A percentile compares a stretch with the other conserved stretches of the same genome.
Evolutionary conservation across 2,888 invertebrate genomes (phyloP).

Genomic region (Leucophora obtusa): DNA sequence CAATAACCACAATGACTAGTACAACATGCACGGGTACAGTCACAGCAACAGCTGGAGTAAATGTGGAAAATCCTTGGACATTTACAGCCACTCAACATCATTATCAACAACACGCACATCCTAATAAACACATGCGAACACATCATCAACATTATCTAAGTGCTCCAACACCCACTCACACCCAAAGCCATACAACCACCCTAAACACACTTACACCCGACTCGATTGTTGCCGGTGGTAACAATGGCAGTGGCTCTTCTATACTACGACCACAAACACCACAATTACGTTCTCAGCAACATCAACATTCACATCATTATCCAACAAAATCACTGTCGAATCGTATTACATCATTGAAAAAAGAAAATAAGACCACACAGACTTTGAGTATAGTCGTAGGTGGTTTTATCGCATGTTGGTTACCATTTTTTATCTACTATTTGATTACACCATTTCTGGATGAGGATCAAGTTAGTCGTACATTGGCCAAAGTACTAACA

Average conservation of each 20-base stretch:
- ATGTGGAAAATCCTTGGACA: slow-evolving; percentile 56
- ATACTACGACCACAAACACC: slow-evolving; percentile 51
- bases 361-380: slow-evolving; percentile 93
- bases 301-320: slow-evolving; percentile 67
- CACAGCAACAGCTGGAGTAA: slow-evolving; percentile 33
- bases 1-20: slow-evolving; percentile 69
- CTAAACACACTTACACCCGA: slow-evolving; percentile 38
- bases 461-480: slow-evolving; percentile 81
- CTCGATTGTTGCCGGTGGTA: neutral
- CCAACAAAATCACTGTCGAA: slow-evolving; percentile 77
- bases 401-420: slow-evolving; percentile 92
- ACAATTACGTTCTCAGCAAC: slow-evolving; percentile 54
- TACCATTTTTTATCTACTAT: slow-evolving; percentile 92
- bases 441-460: slow-evolving; percentile 88
- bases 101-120: slow-evolving; percentile 61
- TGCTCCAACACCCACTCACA: slow-evolving; percentile 23
- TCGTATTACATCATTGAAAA: slow-evolving; percentile 84
- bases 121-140: slow-evolving; percentile 64
- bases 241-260: slow-evolving; percentile 48
- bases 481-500: slow-evolving; percentile 87
- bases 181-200: neutral
- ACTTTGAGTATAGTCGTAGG: slow-evolving; percentile 92
- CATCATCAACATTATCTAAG: slow-evolving; percentile 67
- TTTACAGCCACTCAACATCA: slow-evolving; percentile 49
- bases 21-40: slow-evolving; percentile 43